A percentile compares a stretch with the other conserved stretches of the same genome.
Evolutionary conservation across 1,140 invertebrate genomes (phyloP).

Genomic region (Heliconius congener): DNA sequence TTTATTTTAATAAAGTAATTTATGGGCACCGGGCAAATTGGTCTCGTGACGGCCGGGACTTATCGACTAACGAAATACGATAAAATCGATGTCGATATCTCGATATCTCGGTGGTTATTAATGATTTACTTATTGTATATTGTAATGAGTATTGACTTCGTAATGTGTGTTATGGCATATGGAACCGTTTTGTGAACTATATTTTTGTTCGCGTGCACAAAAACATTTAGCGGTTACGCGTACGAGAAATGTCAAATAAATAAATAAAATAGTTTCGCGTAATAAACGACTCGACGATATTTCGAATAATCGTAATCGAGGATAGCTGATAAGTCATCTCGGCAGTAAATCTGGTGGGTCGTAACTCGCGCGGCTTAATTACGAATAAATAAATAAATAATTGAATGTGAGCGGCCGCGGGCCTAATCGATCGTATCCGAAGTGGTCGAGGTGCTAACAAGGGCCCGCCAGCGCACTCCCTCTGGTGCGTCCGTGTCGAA

Average conservation of each 20-base stretch:
- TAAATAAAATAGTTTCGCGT: constrained; percentile 15
- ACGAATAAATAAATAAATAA: constrained; percentile 82
- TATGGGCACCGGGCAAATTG: constrained; percentile 74
- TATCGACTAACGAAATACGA: constrained; percentile 67
- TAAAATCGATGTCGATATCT: constrained; percentile 68
- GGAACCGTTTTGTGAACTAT: neutral
- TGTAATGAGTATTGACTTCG: constrained; percentile 61
- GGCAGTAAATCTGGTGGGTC: constrained; percentile 67
- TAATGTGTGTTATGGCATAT: constrained; percentile 25
- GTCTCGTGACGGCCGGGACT: constrained; percentile 61
- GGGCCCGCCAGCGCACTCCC: constrained; percentile 48
- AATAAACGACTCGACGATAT: constrained; percentile 16
- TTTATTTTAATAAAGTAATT: constrained; percentile 80
- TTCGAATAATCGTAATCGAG: constrained; percentile 41
- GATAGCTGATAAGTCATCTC: constrained; percentile 66
- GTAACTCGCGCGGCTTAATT: constrained; percentile 78
- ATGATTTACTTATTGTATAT: constrained; percentile 62
- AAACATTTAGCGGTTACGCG: neutral
- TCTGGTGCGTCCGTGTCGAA: constrained; percentile 41
- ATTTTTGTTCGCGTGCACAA: neutral
- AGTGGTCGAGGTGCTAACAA: constrained; percentile 76
- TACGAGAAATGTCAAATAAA: constrained; percentile 9
- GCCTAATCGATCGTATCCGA: constrained; percentile 72
- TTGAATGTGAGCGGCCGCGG: constrained; percentile 79
- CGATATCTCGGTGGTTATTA: constrained; percentile 64